Conservation (phyloP, 2,797 vertebrate genomes). For the Echiichthys vipera region DNA sequence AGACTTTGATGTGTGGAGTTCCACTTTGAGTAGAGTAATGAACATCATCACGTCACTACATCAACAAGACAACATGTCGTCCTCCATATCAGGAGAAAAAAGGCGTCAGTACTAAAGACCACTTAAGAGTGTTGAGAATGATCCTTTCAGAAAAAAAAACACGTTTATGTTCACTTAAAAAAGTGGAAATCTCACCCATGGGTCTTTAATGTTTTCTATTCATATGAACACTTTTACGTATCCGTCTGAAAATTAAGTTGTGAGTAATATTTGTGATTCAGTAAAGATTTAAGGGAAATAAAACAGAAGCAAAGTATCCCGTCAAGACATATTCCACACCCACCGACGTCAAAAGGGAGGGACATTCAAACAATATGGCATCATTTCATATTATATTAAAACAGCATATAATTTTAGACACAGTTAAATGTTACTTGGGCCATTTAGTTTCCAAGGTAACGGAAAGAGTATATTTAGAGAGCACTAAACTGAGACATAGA, state of each 20-base stretch:
- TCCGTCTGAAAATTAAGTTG: constrained; percentile 19
- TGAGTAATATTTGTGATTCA: constrained; percentile 35
- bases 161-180: background rate
- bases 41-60: background rate
- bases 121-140: background rate
- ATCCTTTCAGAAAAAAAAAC: constrained; percentile 17
- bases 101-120: background rate
- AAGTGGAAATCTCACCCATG: background rate
- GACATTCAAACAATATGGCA: constrained; percentile 45
- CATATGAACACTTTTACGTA: background rate
- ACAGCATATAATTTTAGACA: constrained; percentile 79
- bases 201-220: constrained; percentile 6
- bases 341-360: constrained; percentile 52
- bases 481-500: constrained; percentile 73
- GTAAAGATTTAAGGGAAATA: constrained; percentile 9
- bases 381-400: constrained; percentile 73
- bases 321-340: constrained; percentile 19
- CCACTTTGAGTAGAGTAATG: no score
- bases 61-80: background rate
- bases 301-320: constrained; percentile 11
- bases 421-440: constrained; percentile 80
- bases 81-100: background rate
- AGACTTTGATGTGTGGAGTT: no score
- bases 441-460: constrained; percentile 88
- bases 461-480: constrained; percentile 83